A percentile compares a stretch with the other conserved stretches of the same genome.
Evolutionary conservation across 2,113 vertebrate genomes (phyloP).

Genomic region (Embiotoca jacksoni): DNA sequence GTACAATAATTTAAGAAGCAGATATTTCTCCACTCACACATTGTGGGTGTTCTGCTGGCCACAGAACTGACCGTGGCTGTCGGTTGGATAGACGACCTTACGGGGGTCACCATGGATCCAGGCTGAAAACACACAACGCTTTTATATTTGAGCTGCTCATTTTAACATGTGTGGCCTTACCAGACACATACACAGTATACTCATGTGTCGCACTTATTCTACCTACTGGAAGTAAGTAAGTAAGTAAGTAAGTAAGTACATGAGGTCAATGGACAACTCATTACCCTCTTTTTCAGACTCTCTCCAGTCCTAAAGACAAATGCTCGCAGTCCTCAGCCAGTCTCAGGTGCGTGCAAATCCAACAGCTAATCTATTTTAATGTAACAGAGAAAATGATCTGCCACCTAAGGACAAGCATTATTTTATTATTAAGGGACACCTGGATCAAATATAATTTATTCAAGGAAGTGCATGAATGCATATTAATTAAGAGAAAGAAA

Average conservation of each 20-base stretch:
- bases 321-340: background rate
- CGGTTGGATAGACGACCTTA: slow-evolving; percentile 94
- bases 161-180: background rate
- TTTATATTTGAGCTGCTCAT: background rate
- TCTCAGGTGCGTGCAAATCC: background rate
- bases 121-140: slow-evolving; percentile 82
- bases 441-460: slow-evolving; percentile 1
- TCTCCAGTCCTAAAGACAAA: slow-evolving; percentile 2
- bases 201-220: background rate
- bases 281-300: background rate
- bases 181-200: fast-evolving
- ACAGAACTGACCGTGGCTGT: slow-evolving; percentile 96
- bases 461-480: slow-evolving; percentile 5
- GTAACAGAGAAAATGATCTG: background rate
- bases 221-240: background rate
- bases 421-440: background rate
- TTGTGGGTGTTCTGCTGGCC: slow-evolving; percentile 92
- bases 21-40: slow-evolving; percentile 87
- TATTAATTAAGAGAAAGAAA: slow-evolving; percentile 29
- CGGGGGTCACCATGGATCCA: slow-evolving; percentile 95
- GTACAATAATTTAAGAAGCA: slow-evolving; percentile 10
- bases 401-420: background rate
- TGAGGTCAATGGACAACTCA: background rate
- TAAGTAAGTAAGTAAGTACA: background rate
- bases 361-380: background rate